Evolutionary conservation across 37 sponge, comb jelly and placozoan species (phyloP).

Genomic region (Agelas oroides): DNA sequence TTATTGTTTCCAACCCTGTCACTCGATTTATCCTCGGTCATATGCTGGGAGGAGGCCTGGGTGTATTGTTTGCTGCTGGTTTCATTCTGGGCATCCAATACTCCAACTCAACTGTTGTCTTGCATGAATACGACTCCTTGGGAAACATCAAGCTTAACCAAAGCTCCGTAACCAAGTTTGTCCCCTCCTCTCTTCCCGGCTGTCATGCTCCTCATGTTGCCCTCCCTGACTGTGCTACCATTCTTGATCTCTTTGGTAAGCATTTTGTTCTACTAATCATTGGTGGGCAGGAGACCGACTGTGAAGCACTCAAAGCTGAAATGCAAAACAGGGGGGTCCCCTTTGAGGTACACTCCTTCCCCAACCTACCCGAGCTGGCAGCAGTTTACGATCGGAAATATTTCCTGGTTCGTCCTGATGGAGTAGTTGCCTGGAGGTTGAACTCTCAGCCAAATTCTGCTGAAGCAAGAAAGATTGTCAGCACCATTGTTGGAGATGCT

Average conservation of each 20-base stretch:
- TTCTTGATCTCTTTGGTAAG: constrained; percentile 75
- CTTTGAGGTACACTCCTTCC: constrained; percentile 16
- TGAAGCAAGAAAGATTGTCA: constrained; percentile 52
- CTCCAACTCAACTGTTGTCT: constrained; percentile 63
- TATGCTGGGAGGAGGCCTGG: neutral
- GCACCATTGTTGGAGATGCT: constrained; percentile 35
- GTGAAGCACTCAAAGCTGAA: constrained; percentile 43
- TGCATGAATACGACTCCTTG: constrained; percentile 44
- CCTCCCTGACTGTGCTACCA: constrained; percentile 54
- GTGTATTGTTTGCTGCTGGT: neutral
- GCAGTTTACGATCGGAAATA: constrained; percentile 63
- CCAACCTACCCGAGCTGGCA: constrained; percentile 44
- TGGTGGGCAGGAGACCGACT: constrained; percentile 61
- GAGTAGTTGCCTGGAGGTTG: constrained; percentile 77
- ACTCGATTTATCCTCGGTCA: constrained; percentile 11
- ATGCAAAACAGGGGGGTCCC: constrained; percentile 43
- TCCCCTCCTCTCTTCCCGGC: constrained; percentile 70
- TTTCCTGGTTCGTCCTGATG: constrained; percentile 84
- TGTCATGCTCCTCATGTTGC: constrained; percentile 79
- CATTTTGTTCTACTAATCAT: constrained; percentile 63
- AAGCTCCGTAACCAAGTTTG: constrained; percentile 7
- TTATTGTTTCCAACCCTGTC: constrained; percentile 18
- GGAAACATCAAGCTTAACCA: neutral
- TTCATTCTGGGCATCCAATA: constrained; percentile 74
- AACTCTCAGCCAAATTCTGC: constrained; percentile 57